Evolutionary conservation across 2,113 vertebrate species (phyloP).

Genomic region (Bungarus multicinctus): DNA sequence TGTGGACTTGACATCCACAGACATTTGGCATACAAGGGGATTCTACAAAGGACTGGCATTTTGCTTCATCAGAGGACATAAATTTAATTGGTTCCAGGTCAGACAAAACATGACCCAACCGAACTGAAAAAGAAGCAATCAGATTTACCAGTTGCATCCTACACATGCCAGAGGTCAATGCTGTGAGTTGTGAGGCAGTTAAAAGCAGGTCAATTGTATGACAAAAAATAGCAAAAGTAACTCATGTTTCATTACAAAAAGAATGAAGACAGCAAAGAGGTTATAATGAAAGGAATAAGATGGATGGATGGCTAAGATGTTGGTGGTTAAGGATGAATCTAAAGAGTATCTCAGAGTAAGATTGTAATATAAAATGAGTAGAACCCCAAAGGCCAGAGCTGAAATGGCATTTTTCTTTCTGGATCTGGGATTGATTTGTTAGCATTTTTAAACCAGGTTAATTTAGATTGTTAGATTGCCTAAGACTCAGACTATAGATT

Average conservation of each 20-base stretch:
- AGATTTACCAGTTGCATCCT: not conserved
- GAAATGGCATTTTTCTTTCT: not conserved
- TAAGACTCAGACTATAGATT: not conserved
- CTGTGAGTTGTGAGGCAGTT: not conserved
- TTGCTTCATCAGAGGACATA: not conserved
- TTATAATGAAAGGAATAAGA: not conserved
- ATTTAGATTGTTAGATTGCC: not conserved
- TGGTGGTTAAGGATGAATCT: not conserved
- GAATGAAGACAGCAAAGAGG: not conserved
- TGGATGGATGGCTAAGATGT: not conserved
- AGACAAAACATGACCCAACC: not conserved
- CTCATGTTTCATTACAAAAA: not conserved
- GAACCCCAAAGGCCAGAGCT: not conserved
- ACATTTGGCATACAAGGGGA: not conserved
- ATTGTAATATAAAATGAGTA: not conserved
- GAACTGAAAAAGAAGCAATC: not conserved
- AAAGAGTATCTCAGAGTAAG: not conserved
- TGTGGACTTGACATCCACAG: not conserved
- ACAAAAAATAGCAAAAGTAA: not conserved
- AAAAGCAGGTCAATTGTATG: not conserved
- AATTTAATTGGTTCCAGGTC: conserved; percentile 7
- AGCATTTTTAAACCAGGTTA: not conserved
- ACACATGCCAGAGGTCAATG: not conserved
- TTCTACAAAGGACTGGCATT: not conserved
- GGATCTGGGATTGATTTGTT: not conserved